These are phyloP conservation scores for Drosophila lacertosa DNA, from an alignment of 1,140 invertebrate genomes.

Conservation along the genomic window DNA sequence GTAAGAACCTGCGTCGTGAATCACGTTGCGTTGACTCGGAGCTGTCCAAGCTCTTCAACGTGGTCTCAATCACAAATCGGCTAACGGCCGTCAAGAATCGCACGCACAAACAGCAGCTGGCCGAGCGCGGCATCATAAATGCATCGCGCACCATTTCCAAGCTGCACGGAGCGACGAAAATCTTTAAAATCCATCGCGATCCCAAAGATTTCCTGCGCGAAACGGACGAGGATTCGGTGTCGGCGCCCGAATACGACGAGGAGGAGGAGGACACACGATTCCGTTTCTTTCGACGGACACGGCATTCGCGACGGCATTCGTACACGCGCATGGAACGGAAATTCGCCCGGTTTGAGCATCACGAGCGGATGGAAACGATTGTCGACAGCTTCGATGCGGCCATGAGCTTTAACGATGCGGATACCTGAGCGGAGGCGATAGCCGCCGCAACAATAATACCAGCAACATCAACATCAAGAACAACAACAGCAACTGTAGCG, in stretches of 20 bases:
- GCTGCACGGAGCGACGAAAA: conserved; percentile 63
- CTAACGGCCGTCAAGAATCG: conserved; percentile 63
- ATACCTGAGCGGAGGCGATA: conserved; percentile 57
- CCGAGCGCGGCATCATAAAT: conserved; percentile 70
- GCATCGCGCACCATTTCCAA: conserved; percentile 78
- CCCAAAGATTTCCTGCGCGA: conserved; percentile 77
- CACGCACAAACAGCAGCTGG: conserved; percentile 45
- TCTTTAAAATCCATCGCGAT: conserved; percentile 79
- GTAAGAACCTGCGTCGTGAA: conserved; percentile 77
- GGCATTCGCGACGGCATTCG: conserved; percentile 44
- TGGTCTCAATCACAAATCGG: conserved; percentile 76
- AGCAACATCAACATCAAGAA: conserved; percentile 6
- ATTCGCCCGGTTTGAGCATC: conserved; percentile 74
- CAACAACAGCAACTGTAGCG: conserved; percentile 3
- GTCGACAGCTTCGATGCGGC: conserved; percentile 79
- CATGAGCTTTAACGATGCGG: conserved; percentile 80
- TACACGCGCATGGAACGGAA: conserved; percentile 58
- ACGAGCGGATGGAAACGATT: conserved; percentile 80
- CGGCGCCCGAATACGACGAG: conserved; percentile 78
- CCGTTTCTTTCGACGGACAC: conserved; percentile 62
- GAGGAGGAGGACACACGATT: conserved; percentile 75
- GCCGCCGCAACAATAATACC: conserved; percentile 1
- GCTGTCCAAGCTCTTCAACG: conserved; percentile 77
- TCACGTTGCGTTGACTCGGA: conserved; percentile 75
- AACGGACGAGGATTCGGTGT: conserved; percentile 79